phyloP scores from a whole-genome alignment of 2,797 vertebrate species.

The Lates japonicus region DNA sequence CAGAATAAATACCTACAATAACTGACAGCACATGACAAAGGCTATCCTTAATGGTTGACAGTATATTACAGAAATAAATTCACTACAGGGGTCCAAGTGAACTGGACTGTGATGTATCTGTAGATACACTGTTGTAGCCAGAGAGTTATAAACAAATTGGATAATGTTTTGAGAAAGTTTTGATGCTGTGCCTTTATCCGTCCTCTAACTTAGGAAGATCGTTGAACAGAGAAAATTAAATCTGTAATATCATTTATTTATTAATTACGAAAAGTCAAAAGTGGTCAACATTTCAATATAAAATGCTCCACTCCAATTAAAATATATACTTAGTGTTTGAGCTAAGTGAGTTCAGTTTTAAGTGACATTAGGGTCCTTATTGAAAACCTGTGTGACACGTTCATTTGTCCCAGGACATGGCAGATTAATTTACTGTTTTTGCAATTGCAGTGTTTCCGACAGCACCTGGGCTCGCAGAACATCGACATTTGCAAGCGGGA shows the following conservation, averaged over 20 bases:
- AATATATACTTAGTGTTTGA: not conserved
- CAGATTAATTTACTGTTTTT: not conserved
- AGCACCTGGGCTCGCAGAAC: conserved; percentile 31
- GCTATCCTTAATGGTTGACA: not conserved
- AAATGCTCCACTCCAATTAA: not conserved
- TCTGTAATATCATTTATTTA: not conserved
- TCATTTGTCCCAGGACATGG: not conserved
- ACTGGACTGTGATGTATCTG: not conserved
- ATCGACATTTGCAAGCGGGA: conserved; percentile 34
- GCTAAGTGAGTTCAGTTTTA: not conserved
- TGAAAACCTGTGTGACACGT: not conserved
- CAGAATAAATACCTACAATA: not conserved
- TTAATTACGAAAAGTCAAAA: not conserved
- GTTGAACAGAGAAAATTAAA: not conserved
- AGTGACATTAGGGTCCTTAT: rapidly evolving
- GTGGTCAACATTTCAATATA: not conserved
- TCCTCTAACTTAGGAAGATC: no score
- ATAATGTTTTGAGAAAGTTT: not conserved
- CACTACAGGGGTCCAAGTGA: not conserved
- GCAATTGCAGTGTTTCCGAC: conserved; percentile 10
- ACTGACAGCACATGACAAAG: no score
- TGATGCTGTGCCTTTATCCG: not conserved
- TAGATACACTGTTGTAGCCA: not conserved
- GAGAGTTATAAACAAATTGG: not conserved
- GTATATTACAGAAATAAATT: not conserved